Conservation (phyloP, 2,888 invertebrate species). For the Teleogryllus oceanicus region DNA sequence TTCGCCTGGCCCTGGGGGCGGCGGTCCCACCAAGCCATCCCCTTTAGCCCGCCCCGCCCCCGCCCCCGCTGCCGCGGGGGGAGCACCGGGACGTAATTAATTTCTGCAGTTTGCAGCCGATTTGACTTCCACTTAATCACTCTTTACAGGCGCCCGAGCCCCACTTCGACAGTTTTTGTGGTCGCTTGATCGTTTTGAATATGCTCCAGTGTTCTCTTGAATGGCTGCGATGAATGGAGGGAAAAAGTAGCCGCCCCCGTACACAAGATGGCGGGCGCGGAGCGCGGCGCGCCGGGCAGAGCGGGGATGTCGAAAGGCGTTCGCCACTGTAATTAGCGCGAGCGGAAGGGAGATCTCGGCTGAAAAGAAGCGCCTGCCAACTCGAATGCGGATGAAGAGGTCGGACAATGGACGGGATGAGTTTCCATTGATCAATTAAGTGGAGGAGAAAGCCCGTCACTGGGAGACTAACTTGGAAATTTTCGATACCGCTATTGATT, state of each 20-base stretch:
- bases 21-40: not conserved
- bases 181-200: not conserved
- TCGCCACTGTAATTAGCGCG: constrained; percentile 7
- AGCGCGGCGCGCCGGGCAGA: not conserved
- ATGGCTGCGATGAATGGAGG: not conserved
- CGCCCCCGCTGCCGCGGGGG: not conserved
- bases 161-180: constrained; percentile 18
- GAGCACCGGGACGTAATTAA: not conserved
- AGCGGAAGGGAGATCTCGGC: not conserved
- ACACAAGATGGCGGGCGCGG: not conserved
- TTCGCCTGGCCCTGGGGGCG: not conserved
- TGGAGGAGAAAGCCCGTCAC: not conserved
- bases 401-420: not conserved
- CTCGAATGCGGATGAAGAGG: not conserved
- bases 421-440: constrained; percentile 1
- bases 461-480: not conserved
- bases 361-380: not conserved
- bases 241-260: not conserved
- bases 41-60: not conserved
- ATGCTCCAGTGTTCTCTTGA: not conserved
- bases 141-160: not conserved
- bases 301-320: not conserved
- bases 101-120: constrained; percentile 18
- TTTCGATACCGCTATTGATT: not conserved
- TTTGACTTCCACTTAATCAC: constrained; percentile 18